These are phyloP conservation scores for Drosophila prolongata DNA, from an alignment of 2,888 invertebrate species.

Conservation along the genomic window DNA sequence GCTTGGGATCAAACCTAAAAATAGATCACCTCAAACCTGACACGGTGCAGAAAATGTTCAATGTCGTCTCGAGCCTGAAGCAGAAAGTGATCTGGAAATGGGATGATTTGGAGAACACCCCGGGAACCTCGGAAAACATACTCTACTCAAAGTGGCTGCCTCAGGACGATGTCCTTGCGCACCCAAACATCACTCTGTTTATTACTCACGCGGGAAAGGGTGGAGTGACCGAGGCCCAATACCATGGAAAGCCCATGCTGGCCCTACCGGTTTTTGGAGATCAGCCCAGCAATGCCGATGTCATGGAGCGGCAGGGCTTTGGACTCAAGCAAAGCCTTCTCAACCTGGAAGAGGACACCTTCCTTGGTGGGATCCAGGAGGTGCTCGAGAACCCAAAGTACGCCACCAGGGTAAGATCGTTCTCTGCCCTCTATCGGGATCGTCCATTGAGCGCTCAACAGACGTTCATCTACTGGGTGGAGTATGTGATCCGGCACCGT, in stretches of 20 bases:
- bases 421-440: conserved; percentile 85
- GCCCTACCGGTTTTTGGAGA: conserved; percentile 82
- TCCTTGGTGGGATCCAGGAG: conserved; percentile 58
- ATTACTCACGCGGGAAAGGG: conserved; percentile 89
- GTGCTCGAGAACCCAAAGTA: conserved; percentile 73
- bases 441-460: conserved; percentile 85
- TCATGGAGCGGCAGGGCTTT: conserved; percentile 67
- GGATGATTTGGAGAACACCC: conserved; percentile 86
- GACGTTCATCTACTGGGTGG: conserved; percentile 86
- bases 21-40: conserved; percentile 84
- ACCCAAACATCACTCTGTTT: conserved; percentile 86
- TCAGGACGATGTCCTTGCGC: conserved; percentile 88
- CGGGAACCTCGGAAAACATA: conserved; percentile 84
- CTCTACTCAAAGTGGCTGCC: conserved; percentile 87
- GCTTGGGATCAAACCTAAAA: conserved; percentile 84
- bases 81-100: conserved; percentile 89
- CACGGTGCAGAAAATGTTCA: conserved; percentile 86
- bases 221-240: conserved; percentile 87
- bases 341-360: conserved; percentile 57
- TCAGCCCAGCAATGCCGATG: conserved; percentile 71
- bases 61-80: conserved; percentile 86
- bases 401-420: conserved; percentile 76
- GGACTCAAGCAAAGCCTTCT: conserved; percentile 62
- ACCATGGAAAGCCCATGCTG: conserved; percentile 86
- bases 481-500: conserved; percentile 86